These are phyloP conservation scores for Phocides pigmalion DNA, from an alignment of 1,140 invertebrate genomes.

Conservation along the genomic window DNA sequence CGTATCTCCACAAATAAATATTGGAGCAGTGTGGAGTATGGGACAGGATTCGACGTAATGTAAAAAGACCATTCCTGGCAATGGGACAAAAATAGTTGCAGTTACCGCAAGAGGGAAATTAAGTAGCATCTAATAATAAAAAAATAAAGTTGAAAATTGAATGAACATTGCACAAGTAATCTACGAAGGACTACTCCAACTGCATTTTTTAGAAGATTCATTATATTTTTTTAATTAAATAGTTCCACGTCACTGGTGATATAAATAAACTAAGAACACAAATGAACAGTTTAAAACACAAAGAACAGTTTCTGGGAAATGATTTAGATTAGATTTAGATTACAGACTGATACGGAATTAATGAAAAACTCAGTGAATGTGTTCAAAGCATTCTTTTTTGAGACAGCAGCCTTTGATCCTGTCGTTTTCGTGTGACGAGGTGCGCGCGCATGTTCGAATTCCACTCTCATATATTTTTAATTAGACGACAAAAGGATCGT, in stretches of 20 bases:
- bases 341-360: background rate
- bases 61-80: too few relatives aligned
- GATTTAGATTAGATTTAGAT: constrained; percentile 14
- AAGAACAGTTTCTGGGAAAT: constrained; percentile 13
- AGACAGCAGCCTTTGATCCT: too few relatives aligned
- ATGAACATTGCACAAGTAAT: background rate
- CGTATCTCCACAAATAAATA: too few relatives aligned
- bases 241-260: constrained; percentile 13
- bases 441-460: too few relatives aligned
- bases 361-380: background rate
- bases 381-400: too few relatives aligned
- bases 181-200: background rate
- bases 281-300: constrained; percentile 16
- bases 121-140: background rate
- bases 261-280: constrained; percentile 30
- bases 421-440: too few relatives aligned
- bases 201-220: constrained; percentile 24
- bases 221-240: constrained; percentile 27
- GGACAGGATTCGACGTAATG: too few relatives aligned
- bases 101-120: background rate
- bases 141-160: background rate
- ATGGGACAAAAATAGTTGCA: too few relatives aligned
- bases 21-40: too few relatives aligned
- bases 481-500: too few relatives aligned
- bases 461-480: too few relatives aligned